phyloP scores from a whole-genome alignment of 2,888 invertebrate genomes.

The Tetramorium bicarinatum region DNA sequence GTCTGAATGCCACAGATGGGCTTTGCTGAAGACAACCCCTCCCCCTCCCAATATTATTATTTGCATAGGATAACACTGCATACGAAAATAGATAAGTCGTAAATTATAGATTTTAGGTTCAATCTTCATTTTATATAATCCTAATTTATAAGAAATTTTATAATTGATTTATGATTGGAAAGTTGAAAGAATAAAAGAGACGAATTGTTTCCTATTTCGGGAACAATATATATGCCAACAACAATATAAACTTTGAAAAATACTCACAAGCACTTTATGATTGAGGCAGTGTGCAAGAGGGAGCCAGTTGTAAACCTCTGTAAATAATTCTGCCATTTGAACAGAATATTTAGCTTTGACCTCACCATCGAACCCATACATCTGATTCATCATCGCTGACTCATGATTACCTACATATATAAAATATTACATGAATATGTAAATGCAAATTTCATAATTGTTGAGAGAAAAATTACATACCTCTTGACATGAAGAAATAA shows the following conservation, averaged over 20 bases:
- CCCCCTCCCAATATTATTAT: not conserved
- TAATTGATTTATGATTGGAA: not conserved
- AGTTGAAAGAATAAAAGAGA: not conserved
- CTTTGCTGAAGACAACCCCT: no score
- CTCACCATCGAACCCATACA: conserved; percentile 99
- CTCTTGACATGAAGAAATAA: conserved; percentile 99
- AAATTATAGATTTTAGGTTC: no score
- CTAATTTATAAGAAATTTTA: not conserved
- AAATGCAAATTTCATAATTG: not conserved
- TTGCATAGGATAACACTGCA: not conserved
- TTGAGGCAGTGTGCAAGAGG: conserved; percentile 99
- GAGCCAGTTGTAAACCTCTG: conserved; percentile 99
- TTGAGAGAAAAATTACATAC: conserved; percentile 87
- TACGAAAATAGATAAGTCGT: not conserved
- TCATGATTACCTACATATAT: conserved; percentile 96
- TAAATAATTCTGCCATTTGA: conserved; percentile 99
- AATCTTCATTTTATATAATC: not conserved
- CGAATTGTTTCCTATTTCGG: not conserved
- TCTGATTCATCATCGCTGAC: conserved; percentile 99
- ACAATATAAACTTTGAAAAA: conserved; percentile 18
- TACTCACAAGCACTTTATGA: conserved; percentile 90
- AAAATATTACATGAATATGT: conserved; percentile 7
- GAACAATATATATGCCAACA: conserved; percentile 13
- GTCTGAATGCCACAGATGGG: no score
- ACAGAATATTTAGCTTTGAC: conserved; percentile 97